Evolutionary conservation across 2,113 vertebrate species (phyloP), one percentile per base, ranked within the genome.

Genomic region (Acanthisitta chloris): DNA sequence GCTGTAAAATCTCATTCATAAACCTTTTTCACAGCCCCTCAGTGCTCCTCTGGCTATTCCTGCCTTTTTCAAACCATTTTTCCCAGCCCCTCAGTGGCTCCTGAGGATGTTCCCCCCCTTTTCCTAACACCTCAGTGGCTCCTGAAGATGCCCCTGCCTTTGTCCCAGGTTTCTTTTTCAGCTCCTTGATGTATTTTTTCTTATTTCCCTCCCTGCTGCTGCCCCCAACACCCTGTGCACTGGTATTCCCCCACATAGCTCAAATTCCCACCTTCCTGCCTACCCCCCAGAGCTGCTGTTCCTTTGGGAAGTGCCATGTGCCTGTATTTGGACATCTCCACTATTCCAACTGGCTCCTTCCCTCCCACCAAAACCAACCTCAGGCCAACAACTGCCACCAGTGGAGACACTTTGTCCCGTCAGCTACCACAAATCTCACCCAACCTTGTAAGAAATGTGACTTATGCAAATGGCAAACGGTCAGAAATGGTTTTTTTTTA

Each of bases 401-500:
- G 14, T 3, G 48, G 29, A 13, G 77, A 29, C 90, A 4, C 46
- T 78, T 8, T 8, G 62, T 10, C 65, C 45, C 16, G 29, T 52
- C 91, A 80, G 79, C 62, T 19, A 13, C 71, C 17, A 7, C n/a
- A 17, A 17, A 40, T 67, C 31, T 69, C 25, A 17, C 83, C 55
- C 77, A 57, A 29, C n/a, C n/a, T 0, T 0, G 0, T 4, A 18
- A 36, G n/a, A 86, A 81, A 70, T 2, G 20, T 0, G 1, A 49
- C 11, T 73, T 42, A 58, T 93, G 95, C 94, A 88, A 84, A 92
- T 20, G 16, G 18, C 81, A 23, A 46, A 14, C 15, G 51, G 2
- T 81, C 80, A 29, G 18, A 48, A 78, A 57, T 4, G n/a, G 24
- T 81, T 90, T 81, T 90, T 96, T 92, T 93, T 93, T 81, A 40